Evolutionary conservation across 2,888 invertebrate species (phyloP), one percentile per base, ranked within the genome.

Genomic region (Chrysotoxum bicinctum): DNA sequence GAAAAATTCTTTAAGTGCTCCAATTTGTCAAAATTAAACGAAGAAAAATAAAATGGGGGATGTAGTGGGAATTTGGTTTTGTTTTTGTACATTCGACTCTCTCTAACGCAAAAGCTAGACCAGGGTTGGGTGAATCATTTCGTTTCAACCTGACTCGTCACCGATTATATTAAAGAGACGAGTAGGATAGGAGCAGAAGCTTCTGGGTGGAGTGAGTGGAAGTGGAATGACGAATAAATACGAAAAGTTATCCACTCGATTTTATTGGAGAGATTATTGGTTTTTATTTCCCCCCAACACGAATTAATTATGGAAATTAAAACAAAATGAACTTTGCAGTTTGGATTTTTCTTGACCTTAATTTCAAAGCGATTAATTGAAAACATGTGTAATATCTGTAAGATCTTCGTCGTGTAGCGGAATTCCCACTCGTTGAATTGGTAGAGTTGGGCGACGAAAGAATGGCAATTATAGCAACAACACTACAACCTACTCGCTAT

Each of bases 41-140:
- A 52, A 14, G 64, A 21, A 45, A 45, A 16, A 48, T 60, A 45
- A 72, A 74, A 21, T 19, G 60, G 62, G 73, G 60, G 16, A 19
- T 58, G 26, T 45, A 45, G 64, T 66, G 32, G 58, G 10, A 30
- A 40, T 50, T 70, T 4, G 30, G 30, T 43, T 56, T 72, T 80
- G 74, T 80, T 80, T 60, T 69, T 62, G 48, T 78, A 78, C 52
- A 64, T 74, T 83, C 52, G 64, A 78, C 83, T 62, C 78, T 19
- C 64, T 83, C 78, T 74, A 21, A n/a, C 83, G 8, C n/a, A 35
- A n/a, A 50, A 56, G 10, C 16, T 10, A 68, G 45, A 52, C 35
- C 6, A 21, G 35, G 64, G 30, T 30, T 10, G 62, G 45, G 68
- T 83, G 83, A 83, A 74, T 83, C 83, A 83, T 54, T 74, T 74